Percentiles rank a stretch among this genome's conserved stretches.
Conservation (phyloP, 2,113 vertebrate species). For the Columba livia region DNA sequence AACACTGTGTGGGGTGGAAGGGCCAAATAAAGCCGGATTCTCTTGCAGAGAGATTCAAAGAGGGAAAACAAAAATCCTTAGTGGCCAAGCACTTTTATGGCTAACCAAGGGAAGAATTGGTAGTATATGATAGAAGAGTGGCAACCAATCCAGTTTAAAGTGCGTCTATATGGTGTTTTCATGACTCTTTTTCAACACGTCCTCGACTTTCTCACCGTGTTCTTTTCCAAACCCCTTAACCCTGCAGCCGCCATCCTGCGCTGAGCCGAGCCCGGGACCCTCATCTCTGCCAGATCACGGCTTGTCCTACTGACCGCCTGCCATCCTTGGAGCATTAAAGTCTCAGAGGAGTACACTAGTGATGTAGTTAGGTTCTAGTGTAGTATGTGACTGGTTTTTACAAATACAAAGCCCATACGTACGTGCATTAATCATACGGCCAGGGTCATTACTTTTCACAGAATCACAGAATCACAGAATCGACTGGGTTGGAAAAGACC, state of each 20-base stretch:
- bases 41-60: neutral
- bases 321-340: fast-evolving
- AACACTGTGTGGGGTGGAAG: neutral
- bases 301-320: fast-evolving
- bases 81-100: neutral
- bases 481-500: no score
- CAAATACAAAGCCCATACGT: neutral
- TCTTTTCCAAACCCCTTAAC: neutral
- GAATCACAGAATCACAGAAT: no score
- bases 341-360: fast-evolving
- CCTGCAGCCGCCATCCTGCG: neutral
- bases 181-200: fast-evolving
- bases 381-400: neutral
- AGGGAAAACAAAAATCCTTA: neutral
- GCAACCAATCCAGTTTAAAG: fast-evolving
- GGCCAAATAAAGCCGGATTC: fast-evolving
- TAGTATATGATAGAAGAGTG: fast-evolving
- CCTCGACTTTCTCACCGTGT: fast-evolving
- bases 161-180: fast-evolving
- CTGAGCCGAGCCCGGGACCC: neutral
- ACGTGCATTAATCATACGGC: fast-evolving
- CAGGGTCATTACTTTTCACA: neutral
- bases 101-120: neutral
- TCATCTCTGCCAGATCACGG: neutral
- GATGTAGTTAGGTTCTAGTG: fast-evolving